These are phyloP conservation scores for Phyllostomus hastatus DNA, from an alignment of 2,113 vertebrate species.

Conservation along the genomic window DNA sequence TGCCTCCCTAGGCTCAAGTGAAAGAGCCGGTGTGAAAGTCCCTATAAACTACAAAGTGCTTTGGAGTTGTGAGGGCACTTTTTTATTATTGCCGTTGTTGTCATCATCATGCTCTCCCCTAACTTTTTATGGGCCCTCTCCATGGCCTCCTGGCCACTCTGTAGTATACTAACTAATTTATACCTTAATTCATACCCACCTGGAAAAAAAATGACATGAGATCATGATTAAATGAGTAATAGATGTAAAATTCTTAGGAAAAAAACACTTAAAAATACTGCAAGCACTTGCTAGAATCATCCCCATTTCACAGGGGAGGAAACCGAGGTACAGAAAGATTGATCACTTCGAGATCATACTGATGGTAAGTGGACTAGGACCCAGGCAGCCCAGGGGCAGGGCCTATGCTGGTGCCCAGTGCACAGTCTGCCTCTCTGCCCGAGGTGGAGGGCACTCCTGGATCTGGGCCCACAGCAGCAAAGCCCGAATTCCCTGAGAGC, in stretches of 20 bases:
- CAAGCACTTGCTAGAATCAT: neutral
- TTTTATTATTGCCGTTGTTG: neutral
- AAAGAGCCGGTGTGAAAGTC: neutral
- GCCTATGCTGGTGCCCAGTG: neutral
- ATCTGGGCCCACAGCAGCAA: neutral
- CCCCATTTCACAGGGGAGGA: neutral
- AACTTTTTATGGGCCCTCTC: neutral
- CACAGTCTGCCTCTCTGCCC: neutral
- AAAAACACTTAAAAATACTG: neutral
- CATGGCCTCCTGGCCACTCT: neutral
- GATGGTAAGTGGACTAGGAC: neutral
- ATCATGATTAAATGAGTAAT: neutral
- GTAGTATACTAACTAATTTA: neutral
- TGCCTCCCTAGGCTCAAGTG: neutral
- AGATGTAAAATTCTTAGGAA: neutral
- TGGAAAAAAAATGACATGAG: no score
- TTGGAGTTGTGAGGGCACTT: neutral
- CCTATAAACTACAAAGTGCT: neutral
- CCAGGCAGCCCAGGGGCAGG: neutral
- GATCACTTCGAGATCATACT: neutral
- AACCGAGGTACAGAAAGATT: neutral
- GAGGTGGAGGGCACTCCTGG: neutral
- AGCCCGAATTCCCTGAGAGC: neutral
- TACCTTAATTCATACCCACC: neutral
- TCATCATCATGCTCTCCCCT: neutral